phyloP scores from a whole-genome alignment of 1,140 invertebrate species.

The Eulimnadia texana region DNA sequence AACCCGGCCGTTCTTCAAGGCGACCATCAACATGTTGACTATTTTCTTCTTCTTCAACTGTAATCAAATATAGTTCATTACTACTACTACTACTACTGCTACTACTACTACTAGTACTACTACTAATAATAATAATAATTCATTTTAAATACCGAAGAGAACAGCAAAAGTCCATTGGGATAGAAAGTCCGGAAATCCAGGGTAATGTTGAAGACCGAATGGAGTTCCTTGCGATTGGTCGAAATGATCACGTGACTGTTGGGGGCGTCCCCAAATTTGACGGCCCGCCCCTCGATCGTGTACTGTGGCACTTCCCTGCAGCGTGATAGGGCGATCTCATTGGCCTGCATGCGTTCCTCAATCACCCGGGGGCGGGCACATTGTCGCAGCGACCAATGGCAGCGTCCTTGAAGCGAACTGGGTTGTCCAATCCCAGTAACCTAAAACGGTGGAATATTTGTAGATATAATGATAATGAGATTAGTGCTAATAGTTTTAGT shows the following conservation, averaged over 20 bases:
- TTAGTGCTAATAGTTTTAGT: not conserved
- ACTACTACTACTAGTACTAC: no score
- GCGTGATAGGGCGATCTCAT: conserved; percentile 15
- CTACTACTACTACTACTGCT: not conserved
- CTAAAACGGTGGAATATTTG: conserved; percentile 29
- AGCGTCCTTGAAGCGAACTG: conserved; percentile 47
- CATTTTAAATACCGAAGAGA: conserved; percentile 58
- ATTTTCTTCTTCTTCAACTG: conserved; percentile 30
- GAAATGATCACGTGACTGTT: conserved; percentile 58
- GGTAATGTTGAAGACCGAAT: conserved; percentile 54
- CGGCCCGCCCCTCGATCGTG: conserved; percentile 57
- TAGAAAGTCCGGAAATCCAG: conserved; percentile 77
- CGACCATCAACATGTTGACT: conserved; percentile 52
- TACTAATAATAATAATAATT: no score
- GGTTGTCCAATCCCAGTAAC: conserved; percentile 46
- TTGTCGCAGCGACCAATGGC: conserved; percentile 47
- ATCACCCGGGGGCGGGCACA: conserved; percentile 23
- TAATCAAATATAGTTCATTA: conserved; percentile 6
- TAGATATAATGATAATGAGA: conserved; percentile 11
- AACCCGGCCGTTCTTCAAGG: conserved; percentile 53
- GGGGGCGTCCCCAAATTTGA: conserved; percentile 67
- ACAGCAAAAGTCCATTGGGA: conserved; percentile 60
- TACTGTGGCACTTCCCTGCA: conserved; percentile 48
- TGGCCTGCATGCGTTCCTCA: conserved; percentile 22
- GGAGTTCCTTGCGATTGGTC: conserved; percentile 44